Evolutionary conservation across 2,888 invertebrate species (phyloP).

Genomic region (Alcis repandata): DNA sequence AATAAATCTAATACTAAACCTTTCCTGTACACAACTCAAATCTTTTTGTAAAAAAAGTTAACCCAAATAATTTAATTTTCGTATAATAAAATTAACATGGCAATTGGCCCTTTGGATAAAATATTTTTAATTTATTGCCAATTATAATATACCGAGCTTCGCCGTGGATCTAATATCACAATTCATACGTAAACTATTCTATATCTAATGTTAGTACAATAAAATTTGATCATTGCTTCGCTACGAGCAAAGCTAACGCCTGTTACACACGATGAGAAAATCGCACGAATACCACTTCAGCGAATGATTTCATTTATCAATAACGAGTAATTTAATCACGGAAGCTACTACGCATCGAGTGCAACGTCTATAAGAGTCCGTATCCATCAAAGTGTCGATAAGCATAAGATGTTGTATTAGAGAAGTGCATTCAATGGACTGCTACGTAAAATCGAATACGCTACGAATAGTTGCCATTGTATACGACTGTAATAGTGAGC

Average conservation of each 20-base stretch:
- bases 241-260: neutral
- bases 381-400: too few species aligned
- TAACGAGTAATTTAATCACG: too few species aligned
- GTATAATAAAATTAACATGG: neutral
- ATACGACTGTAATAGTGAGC: too few species aligned
- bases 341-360: neutral
- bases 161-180: constrained; percentile 44
- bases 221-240: constrained; percentile 18
- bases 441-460: too few species aligned
- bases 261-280: neutral
- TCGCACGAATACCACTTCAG: neutral
- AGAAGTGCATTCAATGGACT: too few species aligned
- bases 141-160: constrained; percentile 5
- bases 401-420: too few species aligned
- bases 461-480: too few species aligned
- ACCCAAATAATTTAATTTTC: neutral
- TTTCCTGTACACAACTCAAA: neutral
- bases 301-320: too few species aligned
- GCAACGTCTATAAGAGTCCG: neutral
- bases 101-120: neutral
- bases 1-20: constrained; percentile 4
- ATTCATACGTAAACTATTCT: constrained; percentile 24
- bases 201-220: constrained; percentile 14
- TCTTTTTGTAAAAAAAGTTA: constrained; percentile 3
- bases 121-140: neutral